Conservation (phyloP, 2,888 invertebrate genomes). For the Nemurella pictetii region DNA sequence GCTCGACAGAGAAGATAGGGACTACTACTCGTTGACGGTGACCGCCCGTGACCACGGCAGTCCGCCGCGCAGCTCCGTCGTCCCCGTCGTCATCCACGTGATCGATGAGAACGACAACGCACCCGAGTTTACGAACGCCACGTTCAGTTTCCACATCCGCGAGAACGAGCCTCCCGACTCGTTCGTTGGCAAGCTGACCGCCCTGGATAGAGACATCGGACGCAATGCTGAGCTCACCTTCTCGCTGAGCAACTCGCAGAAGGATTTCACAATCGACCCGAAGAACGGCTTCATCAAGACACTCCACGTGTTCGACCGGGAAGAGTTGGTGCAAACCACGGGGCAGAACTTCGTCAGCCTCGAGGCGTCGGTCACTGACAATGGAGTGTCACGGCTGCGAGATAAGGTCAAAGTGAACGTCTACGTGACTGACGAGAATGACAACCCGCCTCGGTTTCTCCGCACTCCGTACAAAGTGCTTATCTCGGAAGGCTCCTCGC, state of each 20-base stretch:
- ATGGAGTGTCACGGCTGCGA: slow-evolving; percentile 72
- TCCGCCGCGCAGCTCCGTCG: slow-evolving; percentile 78
- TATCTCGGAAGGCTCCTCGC: slow-evolving; percentile 82
- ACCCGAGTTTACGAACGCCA: slow-evolving; percentile 87
- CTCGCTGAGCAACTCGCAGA: slow-evolving; percentile 71
- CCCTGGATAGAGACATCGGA: slow-evolving; percentile 87
- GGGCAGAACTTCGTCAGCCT: slow-evolving; percentile 80
- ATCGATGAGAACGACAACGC: slow-evolving; percentile 96
- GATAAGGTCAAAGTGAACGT: slow-evolving; percentile 89
- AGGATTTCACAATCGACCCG: slow-evolving; percentile 84
- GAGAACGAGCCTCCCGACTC: slow-evolving; percentile 88
- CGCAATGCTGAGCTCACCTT: slow-evolving; percentile 89
- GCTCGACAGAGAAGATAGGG: slow-evolving; percentile 86
- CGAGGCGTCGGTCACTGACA: slow-evolving; percentile 85
- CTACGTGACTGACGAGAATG: slow-evolving; percentile 88
- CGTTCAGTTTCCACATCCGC: slow-evolving; percentile 86
- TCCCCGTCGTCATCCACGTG: slow-evolving; percentile 89
- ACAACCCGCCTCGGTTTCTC: slow-evolving; percentile 83
- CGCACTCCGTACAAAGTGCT: slow-evolving; percentile 84
- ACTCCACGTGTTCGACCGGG: slow-evolving; percentile 83
- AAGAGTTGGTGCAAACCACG: slow-evolving; percentile 74
- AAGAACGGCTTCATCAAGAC: slow-evolving; percentile 91
- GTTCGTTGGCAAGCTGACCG: slow-evolving; percentile 89
- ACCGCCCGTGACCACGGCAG: slow-evolving; percentile 79
- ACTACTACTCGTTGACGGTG: slow-evolving; percentile 88